These are phyloP conservation scores for Dromaius novaehollandiae DNA, from an alignment of 2,113 vertebrate genomes.

Conservation along the genomic window DNA sequence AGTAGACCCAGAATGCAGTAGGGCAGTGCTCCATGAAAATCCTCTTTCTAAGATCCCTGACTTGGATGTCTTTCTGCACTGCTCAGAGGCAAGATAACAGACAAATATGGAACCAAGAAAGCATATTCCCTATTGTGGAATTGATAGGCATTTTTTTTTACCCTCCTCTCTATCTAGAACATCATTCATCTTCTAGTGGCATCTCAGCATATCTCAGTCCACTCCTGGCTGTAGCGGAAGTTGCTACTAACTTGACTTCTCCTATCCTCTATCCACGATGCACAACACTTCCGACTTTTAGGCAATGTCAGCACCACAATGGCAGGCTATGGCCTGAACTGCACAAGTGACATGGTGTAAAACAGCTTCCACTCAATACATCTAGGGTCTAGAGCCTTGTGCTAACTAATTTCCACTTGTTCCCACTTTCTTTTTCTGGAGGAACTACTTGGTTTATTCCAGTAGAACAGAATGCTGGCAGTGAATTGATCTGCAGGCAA, in stretches of 20 bases:
- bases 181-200: neutral
- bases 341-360: neutral
- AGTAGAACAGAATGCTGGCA: neutral
- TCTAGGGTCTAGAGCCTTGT: neutral
- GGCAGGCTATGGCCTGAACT: neutral
- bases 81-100: neutral
- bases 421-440: neutral
- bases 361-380: neutral
- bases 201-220: neutral
- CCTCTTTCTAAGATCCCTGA: neutral
- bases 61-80: neutral
- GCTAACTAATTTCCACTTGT: neutral
- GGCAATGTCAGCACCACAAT: neutral
- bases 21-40: neutral
- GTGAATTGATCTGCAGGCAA: neutral
- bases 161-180: neutral
- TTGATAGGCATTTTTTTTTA: neutral
- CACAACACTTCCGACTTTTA: too few relatives aligned
- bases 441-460: neutral
- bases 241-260: neutral
- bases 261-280: neutral
- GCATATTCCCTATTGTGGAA: neutral
- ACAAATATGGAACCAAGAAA: neutral
- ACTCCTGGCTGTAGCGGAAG: neutral
- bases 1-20: neutral